phyloP scores from a whole-genome alignment of 2,888 invertebrate species.

The Acanthosoma haemorrhoidale region DNA sequence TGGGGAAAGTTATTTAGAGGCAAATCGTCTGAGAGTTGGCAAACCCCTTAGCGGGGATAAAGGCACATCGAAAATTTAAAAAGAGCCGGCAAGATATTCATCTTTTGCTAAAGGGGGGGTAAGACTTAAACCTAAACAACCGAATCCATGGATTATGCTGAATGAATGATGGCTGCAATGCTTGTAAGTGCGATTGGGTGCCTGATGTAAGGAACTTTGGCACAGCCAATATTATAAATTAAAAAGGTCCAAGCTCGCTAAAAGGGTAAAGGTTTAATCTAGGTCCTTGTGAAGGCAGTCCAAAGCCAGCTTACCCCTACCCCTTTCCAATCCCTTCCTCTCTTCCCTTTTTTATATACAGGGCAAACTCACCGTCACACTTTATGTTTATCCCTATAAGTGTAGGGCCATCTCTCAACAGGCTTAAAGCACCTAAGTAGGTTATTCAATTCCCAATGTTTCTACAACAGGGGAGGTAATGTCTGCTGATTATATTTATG shows the following conservation, averaged over 20 bases:
- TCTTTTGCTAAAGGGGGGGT: not conserved
- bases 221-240: constrained; percentile 5
- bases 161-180: not conserved
- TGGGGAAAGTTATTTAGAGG: not conserved
- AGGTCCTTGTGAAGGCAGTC: not conserved
- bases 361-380: not conserved
- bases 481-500: too few species aligned
- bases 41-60: not conserved
- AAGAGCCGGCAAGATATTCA: not conserved
- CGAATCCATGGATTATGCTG: not conserved
- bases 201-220: not conserved
- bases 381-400: too few species aligned
- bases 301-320: not conserved
- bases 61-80: not conserved
- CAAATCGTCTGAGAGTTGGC: not conserved
- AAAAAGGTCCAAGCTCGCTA: not conserved
- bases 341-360: not conserved
- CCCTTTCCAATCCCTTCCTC: not conserved
- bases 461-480: too few species aligned
- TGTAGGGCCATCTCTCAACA: too few species aligned
- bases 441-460: too few species aligned
- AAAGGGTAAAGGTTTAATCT: constrained; percentile 12
- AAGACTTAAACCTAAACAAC: not conserved
- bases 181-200: too few species aligned
- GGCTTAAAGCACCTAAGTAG: too few species aligned